Evolutionary conservation across 2,888 invertebrate genomes (phyloP).

Genomic region (Cryptocephalus moraei): DNA sequence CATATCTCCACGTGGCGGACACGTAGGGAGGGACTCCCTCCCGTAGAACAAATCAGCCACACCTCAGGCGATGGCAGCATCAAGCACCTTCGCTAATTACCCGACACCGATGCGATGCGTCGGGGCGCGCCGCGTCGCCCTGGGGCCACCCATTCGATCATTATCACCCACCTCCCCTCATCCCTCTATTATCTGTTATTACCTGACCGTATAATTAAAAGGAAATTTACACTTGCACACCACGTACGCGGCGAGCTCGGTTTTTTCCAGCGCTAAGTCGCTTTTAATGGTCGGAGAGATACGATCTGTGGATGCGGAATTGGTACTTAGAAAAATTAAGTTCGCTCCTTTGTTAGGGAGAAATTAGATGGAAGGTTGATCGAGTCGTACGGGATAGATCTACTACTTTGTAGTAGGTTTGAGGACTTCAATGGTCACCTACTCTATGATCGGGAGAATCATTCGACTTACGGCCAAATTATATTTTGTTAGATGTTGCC

Average conservation of each 20-base stretch:
- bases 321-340: background rate
- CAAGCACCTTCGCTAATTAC: conserved; percentile 25
- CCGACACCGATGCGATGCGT: conserved; percentile 11
- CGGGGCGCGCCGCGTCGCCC: background rate
- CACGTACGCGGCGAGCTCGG: conserved; percentile 3
- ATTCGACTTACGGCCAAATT: too few relatives aligned
- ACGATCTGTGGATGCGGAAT: background rate
- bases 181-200: conserved; percentile 3
- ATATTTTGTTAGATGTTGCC: too few relatives aligned
- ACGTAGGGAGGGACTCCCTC: background rate
- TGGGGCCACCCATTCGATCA: conserved; percentile 15
- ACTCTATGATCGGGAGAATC: too few relatives aligned
- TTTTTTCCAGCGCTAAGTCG: conserved; percentile 11
- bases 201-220: conserved; percentile 20
- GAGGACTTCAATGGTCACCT: too few relatives aligned
- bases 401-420: too few relatives aligned
- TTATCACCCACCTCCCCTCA: conserved; percentile 14
- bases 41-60: conserved; percentile 1
- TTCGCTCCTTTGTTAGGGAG: background rate
- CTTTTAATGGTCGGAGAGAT: conserved; percentile 1
- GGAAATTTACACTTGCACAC: conserved; percentile 9
- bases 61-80: conserved; percentile 6
- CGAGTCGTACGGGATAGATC: too few relatives aligned
- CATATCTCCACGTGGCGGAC: too few relatives aligned
- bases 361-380: too few relatives aligned